Evolutionary conservation across 2,888 invertebrate species (phyloP), one percentile per base, ranked within the genome.

Genomic region (Scaptomyza cyrtandrae): DNA sequence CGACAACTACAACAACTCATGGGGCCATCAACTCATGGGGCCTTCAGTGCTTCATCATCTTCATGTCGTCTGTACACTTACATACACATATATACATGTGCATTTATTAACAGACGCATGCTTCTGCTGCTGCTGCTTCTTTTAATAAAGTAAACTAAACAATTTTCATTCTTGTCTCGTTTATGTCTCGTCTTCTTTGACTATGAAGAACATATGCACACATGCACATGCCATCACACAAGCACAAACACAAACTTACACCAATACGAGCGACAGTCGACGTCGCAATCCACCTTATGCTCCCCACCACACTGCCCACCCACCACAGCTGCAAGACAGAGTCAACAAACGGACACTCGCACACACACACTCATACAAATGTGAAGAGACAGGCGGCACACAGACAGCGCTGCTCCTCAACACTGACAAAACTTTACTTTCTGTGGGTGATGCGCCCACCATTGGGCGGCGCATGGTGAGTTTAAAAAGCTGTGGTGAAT

Each of bases 131-230:
- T 68, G 73, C 70, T 63, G 63, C 66, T 78, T 66, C 84, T 83
- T 89, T 87, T 89, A 88, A 86, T 89, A 75, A 88, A 89, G 79
- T 86, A 86, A 89, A 83, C 89, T 86, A 82, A 88, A 86, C 85
- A 88, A 83, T 80, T 83, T 88, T 89, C 87, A 88, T 89, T 86
- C 85, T 84, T 87, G 89, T 88, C 86, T 79, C 81, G 80, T 83
- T 80, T 85, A 83, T 83, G 80, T 80, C 88, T 84, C 88, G 84
- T 72, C 83, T 78, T 81, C 75, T 65, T 78, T 71, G 67, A 69
- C 80, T 81, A 67, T 71, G 71, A 65, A 71, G 68, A 71, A 54
- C 57, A 68, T 71, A 65, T 33, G 49, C 58, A 68, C 71, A 53
- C 54, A 37, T 54, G 55, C 16, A 43, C 57, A 65, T 46, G 39